Evolutionary conservation across 1,140 invertebrate species (phyloP), one percentile per base, ranked within the genome.

Genomic region (Euwallacea similis): DNA sequence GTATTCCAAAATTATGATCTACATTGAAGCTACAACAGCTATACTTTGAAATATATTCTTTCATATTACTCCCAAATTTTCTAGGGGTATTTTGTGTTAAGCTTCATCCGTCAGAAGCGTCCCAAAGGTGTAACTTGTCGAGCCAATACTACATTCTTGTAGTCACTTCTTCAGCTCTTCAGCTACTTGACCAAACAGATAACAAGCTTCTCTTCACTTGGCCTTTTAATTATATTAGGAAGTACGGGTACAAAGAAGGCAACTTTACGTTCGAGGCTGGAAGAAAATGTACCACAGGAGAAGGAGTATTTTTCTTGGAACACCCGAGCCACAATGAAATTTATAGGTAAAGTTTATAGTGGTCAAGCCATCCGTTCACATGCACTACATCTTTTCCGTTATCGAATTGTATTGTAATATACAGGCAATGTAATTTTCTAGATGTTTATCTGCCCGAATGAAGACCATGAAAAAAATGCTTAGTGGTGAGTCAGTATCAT

Each of bases 261-360:
- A 92, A 89, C 78, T 95, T 96, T 78, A 93, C 91, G 15, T 94
- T 96, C 82, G 93, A 95, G 86, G 93, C 93, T n/a, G 94, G 94
- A 6, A 84, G 93, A 71, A 94, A 94, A 81, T 95, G 93, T 82
- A 87, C 89, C 71, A 92, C 92, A 6, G 94, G 94, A 2, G 93
- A 94, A 83, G 94, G 94, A 0, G 87, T 88, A 9, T 95, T 95
- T 79, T 88, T 88, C 65, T 83, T 95, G 71, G 88, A 92, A 77
- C 89, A 93, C 76, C 87, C 86, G 7, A 91, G 92, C 78, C 89
- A 90, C 59, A 89, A 91, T 74, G 91, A 93, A 81, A 92, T 94
- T 66, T 93, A 91, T 71, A 86, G 89, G 77, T 80, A 50, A 21
- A 13, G 33, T 58, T 58, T 7, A 10, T 50, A 13, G 6, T 50